These are phyloP conservation scores for Notospermus geniculatus DNA, from an alignment of 1,140 invertebrate genomes.

Conservation along the genomic window DNA sequence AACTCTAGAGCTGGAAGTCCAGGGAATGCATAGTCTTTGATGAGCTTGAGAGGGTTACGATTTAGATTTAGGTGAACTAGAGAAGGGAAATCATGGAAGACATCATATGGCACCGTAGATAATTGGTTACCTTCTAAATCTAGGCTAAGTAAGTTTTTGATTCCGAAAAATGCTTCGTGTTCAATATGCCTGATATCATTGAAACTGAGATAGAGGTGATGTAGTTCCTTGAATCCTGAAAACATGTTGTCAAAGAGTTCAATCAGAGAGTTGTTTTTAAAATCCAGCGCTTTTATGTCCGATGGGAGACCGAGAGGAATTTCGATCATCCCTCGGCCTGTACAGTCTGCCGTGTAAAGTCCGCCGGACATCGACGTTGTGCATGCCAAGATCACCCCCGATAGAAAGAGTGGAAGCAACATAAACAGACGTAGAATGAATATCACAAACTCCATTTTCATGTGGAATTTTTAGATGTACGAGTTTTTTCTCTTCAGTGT, in stretches of 20 bases:
- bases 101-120: constrained; percentile 26
- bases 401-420: no score
- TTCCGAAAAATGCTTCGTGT: constrained; percentile 30
- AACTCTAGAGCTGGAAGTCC: constrained; percentile 28
- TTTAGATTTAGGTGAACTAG: constrained; percentile 33
- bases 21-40: constrained; percentile 31
- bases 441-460: no score
- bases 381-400: neutral
- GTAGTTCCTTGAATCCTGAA: constrained; percentile 33
- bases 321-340: constrained; percentile 19
- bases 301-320: constrained; percentile 38
- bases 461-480: no score
- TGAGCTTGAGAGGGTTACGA: constrained; percentile 33
- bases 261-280: constrained; percentile 36
- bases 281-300: constrained; percentile 34
- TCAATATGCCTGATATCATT: constrained; percentile 37
- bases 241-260: constrained; percentile 29
- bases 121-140: constrained; percentile 44
- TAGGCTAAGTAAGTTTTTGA: constrained; percentile 32
- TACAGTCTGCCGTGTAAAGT: constrained; percentile 40
- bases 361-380: constrained; percentile 9
- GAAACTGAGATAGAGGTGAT: constrained; percentile 35
- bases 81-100: constrained; percentile 26
- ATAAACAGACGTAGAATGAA: no score
- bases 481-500: no score